Conservation (phyloP, 2,888 invertebrate species). For the Carterocephalus palaemon region DNA sequence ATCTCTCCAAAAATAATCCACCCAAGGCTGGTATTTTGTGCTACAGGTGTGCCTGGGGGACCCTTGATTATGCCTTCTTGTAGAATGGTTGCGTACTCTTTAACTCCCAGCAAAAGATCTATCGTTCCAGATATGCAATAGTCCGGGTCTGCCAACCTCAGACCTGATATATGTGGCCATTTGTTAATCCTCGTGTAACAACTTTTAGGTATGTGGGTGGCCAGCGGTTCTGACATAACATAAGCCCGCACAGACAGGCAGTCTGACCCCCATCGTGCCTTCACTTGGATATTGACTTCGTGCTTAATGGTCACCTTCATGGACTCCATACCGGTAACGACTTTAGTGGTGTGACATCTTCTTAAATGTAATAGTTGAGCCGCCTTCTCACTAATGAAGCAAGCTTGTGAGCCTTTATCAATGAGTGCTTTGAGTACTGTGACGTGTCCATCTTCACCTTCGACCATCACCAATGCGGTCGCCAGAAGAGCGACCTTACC, state of each 20-base stretch:
- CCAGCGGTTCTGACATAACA: not conserved
- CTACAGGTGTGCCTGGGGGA: no score
- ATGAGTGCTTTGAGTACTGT: conserved; percentile 25
- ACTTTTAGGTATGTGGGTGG: conserved; percentile 1
- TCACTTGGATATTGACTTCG: conserved; percentile 2
- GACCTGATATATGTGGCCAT: conserved; percentile 1
- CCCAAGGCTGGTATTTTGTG: no score
- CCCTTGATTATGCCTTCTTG: not conserved
- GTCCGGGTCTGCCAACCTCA: no score
- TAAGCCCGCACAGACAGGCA: conserved; percentile 9
- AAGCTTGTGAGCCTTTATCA: conserved; percentile 29
- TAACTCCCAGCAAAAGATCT: no score
- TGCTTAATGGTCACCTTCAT: conserved; percentile 1
- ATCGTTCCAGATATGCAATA: no score
- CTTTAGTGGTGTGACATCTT: conserved; percentile 1
- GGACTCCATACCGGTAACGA: no score
- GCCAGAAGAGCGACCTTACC: conserved; percentile 9
- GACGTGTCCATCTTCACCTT: conserved; percentile 6
- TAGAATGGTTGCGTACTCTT: no score
- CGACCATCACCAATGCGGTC: conserved; percentile 3
- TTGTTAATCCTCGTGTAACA: not conserved
- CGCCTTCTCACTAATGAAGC: conserved; percentile 30
- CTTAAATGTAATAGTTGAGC: conserved; percentile 27
- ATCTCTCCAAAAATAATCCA: no score
- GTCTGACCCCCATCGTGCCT: conserved; percentile 2